Base-by-base conservation (phyloP, 1,140 invertebrate genomes). In the Conopomorpha cramerella region DNA sequence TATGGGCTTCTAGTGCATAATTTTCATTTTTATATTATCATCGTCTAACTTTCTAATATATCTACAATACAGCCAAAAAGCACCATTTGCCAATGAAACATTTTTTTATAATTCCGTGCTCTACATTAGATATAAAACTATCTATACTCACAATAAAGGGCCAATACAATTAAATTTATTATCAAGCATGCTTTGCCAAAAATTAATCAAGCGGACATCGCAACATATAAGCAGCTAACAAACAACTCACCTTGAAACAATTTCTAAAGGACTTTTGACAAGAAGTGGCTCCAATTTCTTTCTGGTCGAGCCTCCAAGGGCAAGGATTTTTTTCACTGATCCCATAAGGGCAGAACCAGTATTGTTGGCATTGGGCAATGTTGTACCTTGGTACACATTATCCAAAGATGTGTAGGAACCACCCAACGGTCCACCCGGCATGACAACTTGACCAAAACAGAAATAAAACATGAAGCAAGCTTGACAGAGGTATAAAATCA, bases 371-470 rank as follows among this genome's bases (percentile, higher is more conserved):
- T 47, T 55, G 27, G 50, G 53, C 33, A 44, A 29, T 18, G 50
- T 50, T 26, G 48, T 53, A 34, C 35, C 43, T 11, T 36, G 41
- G 43, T 53, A 53, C 33, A 61, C 48, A 32, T 46, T 36, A 19
- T 48, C 51, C 30, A 60, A 39, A 34, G 38, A 49, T 19, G 41
- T 37, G 38, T 52, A 64, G 38, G 47, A 52, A 41, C 49, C 60
- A 40, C 49, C 55, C 46, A 63, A 51, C 44, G 50, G 48, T 36
- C 51, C 40, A 16, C 46, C 46, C 47, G 49, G 39, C 58, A 64
- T 62, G 54, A 43, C 46, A 55, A 60, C 54, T 62, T 57, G 51
- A 43, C 41, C 13, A 45, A 52, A 31, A 54, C 51, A 60, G 55
- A 49, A 45, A 34, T 35, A 36, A 28, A 35, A 35, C 38, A 46